Percentiles rank a stretch among this genome's conserved stretches.
Evolutionary conservation across 2,113 vertebrate genomes (phyloP).

Genomic region (Tonatia bakeri): DNA sequence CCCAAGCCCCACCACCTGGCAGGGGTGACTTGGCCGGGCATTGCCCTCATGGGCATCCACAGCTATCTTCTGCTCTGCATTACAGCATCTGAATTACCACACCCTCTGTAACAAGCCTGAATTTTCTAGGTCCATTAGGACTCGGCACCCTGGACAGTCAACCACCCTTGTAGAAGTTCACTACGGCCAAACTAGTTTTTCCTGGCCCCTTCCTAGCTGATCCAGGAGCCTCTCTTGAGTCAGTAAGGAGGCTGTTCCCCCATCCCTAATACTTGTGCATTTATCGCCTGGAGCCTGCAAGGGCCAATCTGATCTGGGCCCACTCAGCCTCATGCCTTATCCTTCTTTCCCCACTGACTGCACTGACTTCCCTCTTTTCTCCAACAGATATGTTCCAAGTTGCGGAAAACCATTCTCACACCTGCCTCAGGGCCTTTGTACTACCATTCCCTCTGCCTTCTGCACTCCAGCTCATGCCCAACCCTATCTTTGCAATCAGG

Average conservation of each 20-base stretch:
- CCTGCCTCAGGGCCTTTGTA: neutral
- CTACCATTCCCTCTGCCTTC: neutral
- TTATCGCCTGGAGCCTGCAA: neutral
- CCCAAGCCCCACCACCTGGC: neutral
- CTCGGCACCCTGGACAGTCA: too few species aligned
- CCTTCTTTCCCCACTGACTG: neutral
- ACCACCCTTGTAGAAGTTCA: neutral
- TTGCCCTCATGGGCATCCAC: neutral
- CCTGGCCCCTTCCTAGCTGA: neutral
- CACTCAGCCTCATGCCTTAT: neutral
- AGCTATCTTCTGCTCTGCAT: neutral
- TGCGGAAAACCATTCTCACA: neutral
- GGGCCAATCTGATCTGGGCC: fast-evolving
- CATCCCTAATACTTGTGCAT: fast-evolving
- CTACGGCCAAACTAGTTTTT: neutral
- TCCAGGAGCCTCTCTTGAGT: neutral
- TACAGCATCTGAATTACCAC: neutral
- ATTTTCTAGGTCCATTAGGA: neutral
- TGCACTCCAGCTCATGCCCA: neutral
- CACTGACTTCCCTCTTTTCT: neutral
- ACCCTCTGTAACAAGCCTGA: neutral
- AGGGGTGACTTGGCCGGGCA: neutral
- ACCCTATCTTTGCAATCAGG: neutral
- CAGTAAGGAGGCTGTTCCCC: too few species aligned
- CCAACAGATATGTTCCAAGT: neutral